Percentiles rank a stretch among this genome's conserved stretches.
Evolutionary conservation across 2,888 invertebrate species (phyloP).

Genomic region (Endomychus coccineus): DNA sequence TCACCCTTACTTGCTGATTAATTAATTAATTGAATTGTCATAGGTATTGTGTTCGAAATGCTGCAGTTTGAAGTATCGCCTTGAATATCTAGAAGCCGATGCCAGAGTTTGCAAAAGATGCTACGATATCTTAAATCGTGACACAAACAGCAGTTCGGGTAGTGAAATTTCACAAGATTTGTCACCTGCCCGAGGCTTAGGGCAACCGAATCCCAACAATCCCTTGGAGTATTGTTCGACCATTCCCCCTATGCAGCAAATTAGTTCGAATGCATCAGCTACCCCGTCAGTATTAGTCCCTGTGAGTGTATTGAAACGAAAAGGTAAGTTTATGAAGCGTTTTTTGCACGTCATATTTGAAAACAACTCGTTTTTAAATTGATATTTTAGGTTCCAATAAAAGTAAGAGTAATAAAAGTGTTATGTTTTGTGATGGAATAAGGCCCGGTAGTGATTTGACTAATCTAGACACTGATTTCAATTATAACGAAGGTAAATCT

Average conservation of each 20-base stretch:
- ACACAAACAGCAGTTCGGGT: conserved; percentile 28
- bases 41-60: conserved; percentile 73
- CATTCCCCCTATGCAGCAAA: conserved; percentile 71
- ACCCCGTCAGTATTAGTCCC: conserved; percentile 75
- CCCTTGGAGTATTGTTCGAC: conserved; percentile 83
- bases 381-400: conserved; percentile 42
- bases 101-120: conserved; percentile 73
- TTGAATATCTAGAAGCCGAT: conserved; percentile 69
- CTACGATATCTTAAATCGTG: conserved; percentile 47
- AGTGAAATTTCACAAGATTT: conserved; percentile 32
- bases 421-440: conserved; percentile 86
- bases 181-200: conserved; percentile 30
- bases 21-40: conserved; percentile 18
- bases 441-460: conserved; percentile 80
- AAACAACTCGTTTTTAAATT: conserved; percentile 3
- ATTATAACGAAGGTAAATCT: conserved; percentile 29
- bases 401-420: conserved; percentile 58
- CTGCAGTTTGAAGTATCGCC: conserved; percentile 61
- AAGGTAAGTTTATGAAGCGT: conserved; percentile 44
- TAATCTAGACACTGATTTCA: conserved; percentile 60
- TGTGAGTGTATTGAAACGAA: conserved; percentile 71
- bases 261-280: conserved; percentile 46
- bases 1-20: not conserved
- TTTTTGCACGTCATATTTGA: no score
- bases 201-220: conserved; percentile 74